These are phyloP conservation scores for Dissostichus mawsoni DNA, from an alignment of 2,113 vertebrate species.

Conservation along the genomic window DNA sequence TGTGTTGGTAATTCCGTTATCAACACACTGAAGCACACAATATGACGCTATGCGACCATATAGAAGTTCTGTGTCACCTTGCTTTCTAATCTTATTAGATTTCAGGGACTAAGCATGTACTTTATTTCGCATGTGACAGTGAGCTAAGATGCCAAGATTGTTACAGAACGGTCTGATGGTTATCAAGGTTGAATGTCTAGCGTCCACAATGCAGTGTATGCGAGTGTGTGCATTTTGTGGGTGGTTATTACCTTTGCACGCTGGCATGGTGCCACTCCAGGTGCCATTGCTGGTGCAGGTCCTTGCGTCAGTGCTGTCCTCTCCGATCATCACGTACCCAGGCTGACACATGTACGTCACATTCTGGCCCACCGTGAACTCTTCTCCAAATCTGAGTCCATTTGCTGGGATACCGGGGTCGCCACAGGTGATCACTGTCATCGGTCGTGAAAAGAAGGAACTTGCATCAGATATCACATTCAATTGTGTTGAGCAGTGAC, in stretches of 20 bases:
- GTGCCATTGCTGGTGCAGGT: conserved; percentile 95
- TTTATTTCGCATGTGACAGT: conserved; percentile 54
- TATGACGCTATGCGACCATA: conserved; percentile 44
- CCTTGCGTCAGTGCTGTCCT: conserved; percentile 79
- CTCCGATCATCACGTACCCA: conserved; percentile 89
- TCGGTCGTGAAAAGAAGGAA: conserved; percentile 3
- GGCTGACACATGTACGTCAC: conserved; percentile 94
- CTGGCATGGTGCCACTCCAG: conserved; percentile 91
- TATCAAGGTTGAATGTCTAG: conserved; percentile 62
- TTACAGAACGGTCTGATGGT: conserved; percentile 47
- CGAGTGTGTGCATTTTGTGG: conserved; percentile 1
- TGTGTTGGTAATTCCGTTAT: conserved; percentile 15
- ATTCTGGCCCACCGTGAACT: conserved; percentile 93
- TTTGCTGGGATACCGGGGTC: conserved; percentile 95
- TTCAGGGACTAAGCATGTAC: conserved; percentile 50
- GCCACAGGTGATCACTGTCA: conserved; percentile 94
- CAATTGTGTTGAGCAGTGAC: background rate
- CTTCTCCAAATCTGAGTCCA: conserved; percentile 92
- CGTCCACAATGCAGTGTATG: conserved; percentile 4
- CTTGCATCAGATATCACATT: conserved; percentile 31
- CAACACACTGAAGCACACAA: conserved; percentile 35
- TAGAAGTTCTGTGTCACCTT: conserved; percentile 62
- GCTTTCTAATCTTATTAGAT: conserved; percentile 66
- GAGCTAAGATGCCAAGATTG: conserved; percentile 56
- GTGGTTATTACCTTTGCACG: conserved; percentile 79